phyloP scores from a whole-genome alignment of 1,140 invertebrate genomes.

The Aphelinus certus region DNA sequence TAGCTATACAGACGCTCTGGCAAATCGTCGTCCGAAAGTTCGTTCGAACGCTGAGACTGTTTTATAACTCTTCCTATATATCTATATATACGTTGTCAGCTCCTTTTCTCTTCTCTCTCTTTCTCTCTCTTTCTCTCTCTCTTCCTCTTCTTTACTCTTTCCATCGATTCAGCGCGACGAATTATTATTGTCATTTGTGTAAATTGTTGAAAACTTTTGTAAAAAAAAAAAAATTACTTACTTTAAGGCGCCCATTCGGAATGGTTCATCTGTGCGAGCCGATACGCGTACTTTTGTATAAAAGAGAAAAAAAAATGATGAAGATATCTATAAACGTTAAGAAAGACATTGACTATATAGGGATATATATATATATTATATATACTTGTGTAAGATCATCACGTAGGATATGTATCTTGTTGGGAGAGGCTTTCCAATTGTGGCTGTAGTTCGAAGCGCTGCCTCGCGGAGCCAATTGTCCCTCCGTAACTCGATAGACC shows the following conservation, averaged over 20 bases:
- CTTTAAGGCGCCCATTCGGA: constrained; percentile 11
- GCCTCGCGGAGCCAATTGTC: too few species aligned
- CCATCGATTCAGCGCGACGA: too few species aligned
- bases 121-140: not conserved
- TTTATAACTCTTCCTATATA: too few species aligned
- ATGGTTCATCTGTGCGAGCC: constrained; percentile 23
- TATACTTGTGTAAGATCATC: not conserved
- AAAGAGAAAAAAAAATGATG: constrained; percentile 13
- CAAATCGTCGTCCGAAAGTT: too few species aligned
- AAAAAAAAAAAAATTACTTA: constrained; percentile 9
- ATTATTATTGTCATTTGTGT: constrained; percentile 4
- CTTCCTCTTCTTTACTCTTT: not conserved
- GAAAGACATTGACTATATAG: constrained; percentile 4
- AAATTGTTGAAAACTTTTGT: constrained; percentile 32
- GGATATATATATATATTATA: not conserved
- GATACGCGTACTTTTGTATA: constrained; percentile 33
- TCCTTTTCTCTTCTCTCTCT: constrained; percentile 1
- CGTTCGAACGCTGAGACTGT: too few species aligned
- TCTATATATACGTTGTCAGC: not conserved
- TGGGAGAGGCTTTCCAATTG: constrained; percentile 26
- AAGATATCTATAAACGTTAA: not conserved
- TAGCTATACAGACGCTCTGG: too few species aligned
- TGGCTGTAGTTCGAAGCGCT: constrained; percentile 8
- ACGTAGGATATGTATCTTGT: constrained; percentile 17
- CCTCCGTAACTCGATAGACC: too few species aligned